Conservation (phyloP, 2,797 vertebrate genomes). For the Mareca strepera region DNA sequence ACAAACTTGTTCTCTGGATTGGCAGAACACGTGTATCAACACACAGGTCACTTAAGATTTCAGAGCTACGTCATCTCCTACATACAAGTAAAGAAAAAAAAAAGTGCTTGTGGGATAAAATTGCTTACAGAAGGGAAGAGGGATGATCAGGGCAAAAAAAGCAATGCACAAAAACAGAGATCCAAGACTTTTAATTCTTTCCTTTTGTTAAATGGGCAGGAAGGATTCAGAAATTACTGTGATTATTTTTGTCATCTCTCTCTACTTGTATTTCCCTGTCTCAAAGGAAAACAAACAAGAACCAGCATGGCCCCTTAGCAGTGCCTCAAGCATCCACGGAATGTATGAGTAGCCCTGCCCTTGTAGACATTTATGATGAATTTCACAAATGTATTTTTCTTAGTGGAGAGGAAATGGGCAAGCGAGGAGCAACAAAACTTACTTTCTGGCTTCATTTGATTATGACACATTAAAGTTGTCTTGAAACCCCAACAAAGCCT, state of each 20-base stretch:
- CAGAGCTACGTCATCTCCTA: neutral
- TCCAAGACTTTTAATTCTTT: neutral
- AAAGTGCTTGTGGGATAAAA: neutral
- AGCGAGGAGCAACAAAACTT: neutral
- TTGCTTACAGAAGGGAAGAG: neutral
- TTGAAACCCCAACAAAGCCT: constrained; percentile 14
- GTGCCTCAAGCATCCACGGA: constrained; percentile 39
- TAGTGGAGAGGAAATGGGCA: neutral
- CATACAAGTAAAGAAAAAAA: neutral
- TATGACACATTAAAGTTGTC: constrained; percentile 13
- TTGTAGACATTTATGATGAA: neutral
- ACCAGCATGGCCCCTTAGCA: neutral
- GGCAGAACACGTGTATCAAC: neutral
- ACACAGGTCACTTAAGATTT: neutral
- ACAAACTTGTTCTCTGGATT: neutral
- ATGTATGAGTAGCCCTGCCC: constrained; percentile 2
- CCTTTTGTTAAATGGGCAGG: neutral
- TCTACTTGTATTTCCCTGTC: neutral
- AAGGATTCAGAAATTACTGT: neutral
- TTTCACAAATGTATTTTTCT: neutral
- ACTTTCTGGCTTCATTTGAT: constrained; percentile 15
- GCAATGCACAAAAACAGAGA: neutral
- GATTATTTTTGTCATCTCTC: neutral
- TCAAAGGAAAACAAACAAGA: constrained; percentile 14
- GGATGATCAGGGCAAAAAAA: neutral